Percentiles rank a stretch among this genome's conserved stretches.
Conservation (phyloP, 2,113 vertebrate species). For the Notarius lentiginosus region DNA sequence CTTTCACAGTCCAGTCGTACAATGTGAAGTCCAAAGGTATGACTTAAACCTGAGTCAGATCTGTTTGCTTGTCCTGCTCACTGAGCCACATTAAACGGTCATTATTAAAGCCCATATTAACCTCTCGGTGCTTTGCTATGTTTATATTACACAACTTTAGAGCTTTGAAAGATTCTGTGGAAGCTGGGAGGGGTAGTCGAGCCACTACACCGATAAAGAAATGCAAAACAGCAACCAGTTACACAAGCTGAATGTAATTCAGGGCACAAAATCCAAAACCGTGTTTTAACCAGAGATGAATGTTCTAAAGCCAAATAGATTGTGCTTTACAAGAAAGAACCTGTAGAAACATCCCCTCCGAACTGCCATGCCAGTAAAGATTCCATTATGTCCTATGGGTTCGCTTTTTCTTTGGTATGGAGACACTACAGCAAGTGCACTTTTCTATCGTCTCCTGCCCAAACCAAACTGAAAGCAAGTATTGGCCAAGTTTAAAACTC, state of each 20-base stretch:
- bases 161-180: conserved; percentile 60
- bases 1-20: conserved; percentile 3
- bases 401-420: neutral
- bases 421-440: neutral
- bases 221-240: conserved; percentile 13
- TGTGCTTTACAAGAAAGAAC: neutral
- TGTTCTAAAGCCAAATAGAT: neutral
- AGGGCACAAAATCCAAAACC: neutral
- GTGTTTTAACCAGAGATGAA: neutral
- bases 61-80: conserved; percentile 72
- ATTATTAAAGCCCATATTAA: conserved; percentile 75
- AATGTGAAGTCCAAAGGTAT: conserved; percentile 41
- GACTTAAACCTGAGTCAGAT: conserved; percentile 31
- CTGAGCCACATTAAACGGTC: conserved; percentile 75
- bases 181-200: neutral
- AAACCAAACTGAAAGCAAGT: neutral
- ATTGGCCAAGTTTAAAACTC: neutral
- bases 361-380: neutral
- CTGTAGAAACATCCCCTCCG: neutral
- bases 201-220: neutral
- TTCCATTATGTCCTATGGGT: neutral
- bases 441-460: neutral
- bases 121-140: conserved; percentile 72
- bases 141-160: conserved; percentile 74
- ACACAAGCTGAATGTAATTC: neutral